Base-by-base conservation (phyloP, 2,888 invertebrate species). In the Synergus japonicus region DNA sequence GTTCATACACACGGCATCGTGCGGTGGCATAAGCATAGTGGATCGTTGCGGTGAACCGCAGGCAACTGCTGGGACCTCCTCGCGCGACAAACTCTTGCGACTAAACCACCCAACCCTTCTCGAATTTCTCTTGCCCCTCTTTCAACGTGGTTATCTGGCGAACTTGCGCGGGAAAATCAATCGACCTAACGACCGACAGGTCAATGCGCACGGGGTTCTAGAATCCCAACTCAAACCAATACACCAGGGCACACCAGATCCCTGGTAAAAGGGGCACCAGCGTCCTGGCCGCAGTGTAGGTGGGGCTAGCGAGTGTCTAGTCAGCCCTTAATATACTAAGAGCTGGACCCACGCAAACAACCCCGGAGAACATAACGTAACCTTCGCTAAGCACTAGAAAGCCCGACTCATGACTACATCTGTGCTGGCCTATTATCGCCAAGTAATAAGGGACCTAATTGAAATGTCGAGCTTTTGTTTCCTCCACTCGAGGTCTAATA, bases 241-340 rank as follows among this genome's bases (percentile, higher is more conserved):
- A 82, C 79, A 81, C 49, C 80, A 78, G 80, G 76, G 79, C 69
- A 79, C 67, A 76, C 44, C 63, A 73, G 83, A 77, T 73, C 60
- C 64, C 69, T 58, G 79, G 81, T 76, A 82, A 84, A 81, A 82
- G 82, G 83, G 79, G 80, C 83, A 81, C 37, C 76, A 77, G 69
- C 81, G 76, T 69, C 49, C 81, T 77, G 54, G 73, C 76, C 44
- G 22, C 67, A 66, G 60, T 46, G 78, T 69, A 58, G 73, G 78
- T 54, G 78, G 29, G 44, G 76, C 58, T 77, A 69, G 41, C 58
- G 83, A 82, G 89, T 91, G 90, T 90, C 90, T 90, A 91, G 91
- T 91, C 91, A 91, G 91, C 91, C 90, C 91, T 90, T 90, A 90
- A 92, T 91, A 91, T 90, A 90, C 88, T 91, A 90, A 91, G 90